phyloP scores from a whole-genome alignment of 2,797 vertebrate genomes.

The Nannoperca australis region DNA sequence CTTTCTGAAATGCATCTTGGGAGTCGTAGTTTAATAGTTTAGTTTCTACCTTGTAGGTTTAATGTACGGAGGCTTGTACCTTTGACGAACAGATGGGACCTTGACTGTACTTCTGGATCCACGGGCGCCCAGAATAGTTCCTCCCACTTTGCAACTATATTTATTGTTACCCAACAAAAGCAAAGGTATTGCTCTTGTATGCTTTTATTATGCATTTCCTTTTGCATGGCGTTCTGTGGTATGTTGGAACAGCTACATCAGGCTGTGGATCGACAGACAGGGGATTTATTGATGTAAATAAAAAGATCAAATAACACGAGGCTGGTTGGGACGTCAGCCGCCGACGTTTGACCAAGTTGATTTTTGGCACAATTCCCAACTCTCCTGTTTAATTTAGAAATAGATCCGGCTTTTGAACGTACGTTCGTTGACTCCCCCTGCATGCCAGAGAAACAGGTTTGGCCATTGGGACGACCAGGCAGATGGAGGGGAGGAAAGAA shows the following conservation, averaged over 20 bases:
- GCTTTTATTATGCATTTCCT: not conserved
- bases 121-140: not conserved
- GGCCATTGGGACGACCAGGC: conserved; percentile 45
- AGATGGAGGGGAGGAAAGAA: conserved; percentile 19
- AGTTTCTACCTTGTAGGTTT: not conserved
- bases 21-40: not conserved
- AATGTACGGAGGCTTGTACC: not conserved
- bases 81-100: not conserved
- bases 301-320: not conserved
- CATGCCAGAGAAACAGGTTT: conserved; percentile 61
- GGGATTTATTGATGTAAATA: not conserved
- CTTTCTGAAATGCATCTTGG: not conserved
- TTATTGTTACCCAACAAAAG: not conserved
- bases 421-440: conserved; percentile 29
- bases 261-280: not conserved
- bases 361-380: conserved; percentile 29
- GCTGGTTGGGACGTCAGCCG: not conserved
- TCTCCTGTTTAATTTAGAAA: conserved; percentile 49
- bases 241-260: too few species aligned
- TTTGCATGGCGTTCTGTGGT: not conserved
- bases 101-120: not conserved
- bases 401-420: conserved; percentile 28
- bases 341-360: not conserved
- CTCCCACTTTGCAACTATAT: not conserved
- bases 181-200: not conserved